These are phyloP conservation scores for Malurus splendens DNA, from an alignment of 2,797 vertebrate species.

Conservation along the genomic window DNA sequence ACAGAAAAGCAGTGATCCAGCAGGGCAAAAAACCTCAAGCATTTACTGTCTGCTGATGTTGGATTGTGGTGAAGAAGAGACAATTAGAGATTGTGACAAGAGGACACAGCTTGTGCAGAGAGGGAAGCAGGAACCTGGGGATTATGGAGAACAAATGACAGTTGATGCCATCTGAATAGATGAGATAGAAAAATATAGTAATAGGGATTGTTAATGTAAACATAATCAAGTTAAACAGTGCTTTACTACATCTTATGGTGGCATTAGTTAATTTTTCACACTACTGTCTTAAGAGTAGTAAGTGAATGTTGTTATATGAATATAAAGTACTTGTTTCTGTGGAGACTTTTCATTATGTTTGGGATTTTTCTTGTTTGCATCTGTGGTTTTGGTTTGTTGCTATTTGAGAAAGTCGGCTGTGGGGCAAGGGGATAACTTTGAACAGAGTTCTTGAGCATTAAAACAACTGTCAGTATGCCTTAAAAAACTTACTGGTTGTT, in stretches of 20 bases:
- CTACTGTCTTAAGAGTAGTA: neutral
- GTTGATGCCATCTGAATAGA: neutral
- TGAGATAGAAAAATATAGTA: neutral
- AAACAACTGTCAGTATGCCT: neutral
- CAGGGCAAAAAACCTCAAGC: conserved; percentile 25
- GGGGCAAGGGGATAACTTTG: neutral
- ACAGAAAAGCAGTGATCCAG: neutral
- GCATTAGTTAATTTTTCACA: neutral
- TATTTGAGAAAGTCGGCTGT: neutral
- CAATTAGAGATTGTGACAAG: conserved; percentile 27
- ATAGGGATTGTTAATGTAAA: neutral
- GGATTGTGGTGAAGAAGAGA: neutral
- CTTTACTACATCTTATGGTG: neutral
- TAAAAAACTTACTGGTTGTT: neutral
- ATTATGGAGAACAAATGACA: neutral
- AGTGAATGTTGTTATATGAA: neutral
- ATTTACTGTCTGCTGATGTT: conserved; percentile 21
- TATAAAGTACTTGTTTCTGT: neutral
- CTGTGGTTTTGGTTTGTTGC: neutral
- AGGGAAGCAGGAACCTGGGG: neutral
- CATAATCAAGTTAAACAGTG: neutral
- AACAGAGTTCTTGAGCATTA: neutral
- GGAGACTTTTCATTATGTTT: neutral
- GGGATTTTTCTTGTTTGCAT: neutral
- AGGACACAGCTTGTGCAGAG: neutral